Percentiles rank a stretch among this genome's conserved stretches.
Conservation (phyloP, 64 coral and sea anemone genomes). For the Pachyseris speciosa region DNA sequence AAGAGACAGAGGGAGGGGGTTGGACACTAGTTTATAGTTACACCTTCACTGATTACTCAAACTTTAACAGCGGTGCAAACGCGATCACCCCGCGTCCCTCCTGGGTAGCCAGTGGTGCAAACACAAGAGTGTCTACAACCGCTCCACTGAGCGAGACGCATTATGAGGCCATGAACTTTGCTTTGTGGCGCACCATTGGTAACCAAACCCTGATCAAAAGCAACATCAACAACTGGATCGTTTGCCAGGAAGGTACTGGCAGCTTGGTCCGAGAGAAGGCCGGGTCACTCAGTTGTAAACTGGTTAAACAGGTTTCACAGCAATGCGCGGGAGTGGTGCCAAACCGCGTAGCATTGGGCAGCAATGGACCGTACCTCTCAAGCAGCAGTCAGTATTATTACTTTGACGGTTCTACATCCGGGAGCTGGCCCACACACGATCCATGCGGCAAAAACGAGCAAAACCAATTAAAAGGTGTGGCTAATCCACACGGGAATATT, state of each 20-base stretch:
- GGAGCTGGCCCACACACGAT: slow-evolving; percentile 6
- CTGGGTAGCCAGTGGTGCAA: slow-evolving; percentile 8
- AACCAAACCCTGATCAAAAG: slow-evolving; percentile 45
- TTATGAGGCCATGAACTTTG: slow-evolving; percentile 54
- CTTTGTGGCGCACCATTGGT: slow-evolving; percentile 44
- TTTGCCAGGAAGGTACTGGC: slow-evolving; percentile 3
- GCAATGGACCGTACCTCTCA: background rate
- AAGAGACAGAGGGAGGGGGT: slow-evolving; percentile 62
- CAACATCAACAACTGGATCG: slow-evolving; percentile 85
- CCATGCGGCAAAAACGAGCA: slow-evolving; percentile 19
- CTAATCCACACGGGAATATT: slow-evolving; percentile 56
- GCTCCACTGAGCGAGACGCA: slow-evolving; percentile 56
- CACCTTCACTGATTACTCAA: slow-evolving; percentile 69
- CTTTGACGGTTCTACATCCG: background rate
- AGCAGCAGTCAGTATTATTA: background rate
- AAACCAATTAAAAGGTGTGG: slow-evolving; percentile 27
- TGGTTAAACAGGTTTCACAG: slow-evolving; percentile 11
- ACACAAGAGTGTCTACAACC: slow-evolving; percentile 13
- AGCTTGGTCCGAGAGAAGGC: slow-evolving; percentile 1
- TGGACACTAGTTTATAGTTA: slow-evolving; percentile 85
- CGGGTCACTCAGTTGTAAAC: slow-evolving; percentile 11
- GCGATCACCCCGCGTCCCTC: slow-evolving; percentile 59
- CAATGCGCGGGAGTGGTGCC: background rate
- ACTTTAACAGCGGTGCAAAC: slow-evolving; percentile 48
- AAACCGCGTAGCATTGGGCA: background rate